Percentiles rank a stretch among this genome's conserved stretches.
These are phyloP conservation scores for Hestina assimilis DNA, from an alignment of 1,140 invertebrate genomes.

Conservation along the genomic window DNA sequence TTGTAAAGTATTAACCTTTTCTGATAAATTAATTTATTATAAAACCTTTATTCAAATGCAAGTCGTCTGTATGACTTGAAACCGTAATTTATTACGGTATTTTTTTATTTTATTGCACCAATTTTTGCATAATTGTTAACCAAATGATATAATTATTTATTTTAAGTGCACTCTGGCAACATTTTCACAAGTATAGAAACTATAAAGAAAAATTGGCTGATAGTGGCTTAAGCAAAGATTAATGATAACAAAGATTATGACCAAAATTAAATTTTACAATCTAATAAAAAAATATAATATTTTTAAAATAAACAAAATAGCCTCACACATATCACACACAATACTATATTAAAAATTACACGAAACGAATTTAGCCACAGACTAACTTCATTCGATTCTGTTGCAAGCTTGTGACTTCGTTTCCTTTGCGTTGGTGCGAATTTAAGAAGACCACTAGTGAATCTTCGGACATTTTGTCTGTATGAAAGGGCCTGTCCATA, in stretches of 20 bases:
- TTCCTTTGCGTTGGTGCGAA: too few relatives aligned
- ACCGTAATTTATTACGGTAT: constrained; percentile 19
- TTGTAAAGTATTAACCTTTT: neutral
- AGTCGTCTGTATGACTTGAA: constrained; percentile 9
- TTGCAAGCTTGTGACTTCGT: too few relatives aligned
- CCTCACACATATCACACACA: too few relatives aligned
- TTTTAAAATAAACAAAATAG: too few relatives aligned
- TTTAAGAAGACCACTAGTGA: too few relatives aligned
- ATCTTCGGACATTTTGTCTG: too few relatives aligned
- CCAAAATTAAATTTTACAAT: too few relatives aligned
- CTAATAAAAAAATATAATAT: too few relatives aligned
- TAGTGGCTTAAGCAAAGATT: neutral
- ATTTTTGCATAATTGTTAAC: neutral
- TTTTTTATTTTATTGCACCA: neutral
- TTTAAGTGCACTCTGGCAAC: neutral
- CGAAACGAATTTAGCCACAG: too few relatives aligned
- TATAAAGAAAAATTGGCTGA: neutral
- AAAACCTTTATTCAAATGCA: neutral
- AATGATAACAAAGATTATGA: neutral
- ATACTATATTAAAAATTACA: too few relatives aligned
- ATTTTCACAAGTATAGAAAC: neutral
- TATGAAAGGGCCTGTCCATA: too few relatives aligned
- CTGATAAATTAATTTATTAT: neutral
- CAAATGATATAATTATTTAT: neutral
- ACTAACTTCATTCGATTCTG: too few relatives aligned